A percentile compares a stretch with the other conserved stretches of the same genome.
phyloP scores from a whole-genome alignment of 2,888 invertebrate genomes.

The Leptopilina syphax region DNA sequence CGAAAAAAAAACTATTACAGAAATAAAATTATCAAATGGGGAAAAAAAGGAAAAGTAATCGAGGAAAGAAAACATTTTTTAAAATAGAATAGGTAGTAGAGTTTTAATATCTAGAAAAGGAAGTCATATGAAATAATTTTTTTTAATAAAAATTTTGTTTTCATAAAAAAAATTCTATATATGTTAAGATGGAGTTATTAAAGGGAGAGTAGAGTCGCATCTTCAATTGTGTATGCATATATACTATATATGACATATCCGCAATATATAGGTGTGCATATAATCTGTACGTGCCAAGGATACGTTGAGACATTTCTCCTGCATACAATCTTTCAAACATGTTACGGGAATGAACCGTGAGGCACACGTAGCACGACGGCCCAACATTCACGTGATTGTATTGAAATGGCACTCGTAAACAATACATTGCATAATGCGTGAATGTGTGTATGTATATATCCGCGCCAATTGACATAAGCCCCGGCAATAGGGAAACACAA shows the following conservation, averaged over 20 bases:
- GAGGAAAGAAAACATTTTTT: no score
- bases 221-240: neutral
- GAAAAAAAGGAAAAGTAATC: no score
- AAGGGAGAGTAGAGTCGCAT: neutral
- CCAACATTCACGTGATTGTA: constrained; percentile 70
- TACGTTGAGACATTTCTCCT: constrained; percentile 69
- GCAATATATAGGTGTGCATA: constrained; percentile 8
- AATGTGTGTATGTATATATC: constrained; percentile 51
- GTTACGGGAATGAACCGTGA: constrained; percentile 52
- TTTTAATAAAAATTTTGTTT: no score
- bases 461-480: constrained; percentile 63
- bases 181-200: no score
- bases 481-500: constrained; percentile 50
- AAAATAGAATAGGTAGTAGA: no score
- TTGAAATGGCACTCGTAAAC: constrained; percentile 73
- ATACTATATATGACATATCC: constrained; percentile 3
- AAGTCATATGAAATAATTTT: no score
- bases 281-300: constrained; percentile 65
- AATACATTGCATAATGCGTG: constrained; percentile 70
- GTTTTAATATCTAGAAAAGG: no score
- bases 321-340: constrained; percentile 49
- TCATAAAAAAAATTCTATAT: no score
- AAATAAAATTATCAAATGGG: neutral
- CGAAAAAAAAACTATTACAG: neutral
- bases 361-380: constrained; percentile 46